Conservation (phyloP, 2,113 vertebrate genomes). For the Festucalex cinctus region DNA sequence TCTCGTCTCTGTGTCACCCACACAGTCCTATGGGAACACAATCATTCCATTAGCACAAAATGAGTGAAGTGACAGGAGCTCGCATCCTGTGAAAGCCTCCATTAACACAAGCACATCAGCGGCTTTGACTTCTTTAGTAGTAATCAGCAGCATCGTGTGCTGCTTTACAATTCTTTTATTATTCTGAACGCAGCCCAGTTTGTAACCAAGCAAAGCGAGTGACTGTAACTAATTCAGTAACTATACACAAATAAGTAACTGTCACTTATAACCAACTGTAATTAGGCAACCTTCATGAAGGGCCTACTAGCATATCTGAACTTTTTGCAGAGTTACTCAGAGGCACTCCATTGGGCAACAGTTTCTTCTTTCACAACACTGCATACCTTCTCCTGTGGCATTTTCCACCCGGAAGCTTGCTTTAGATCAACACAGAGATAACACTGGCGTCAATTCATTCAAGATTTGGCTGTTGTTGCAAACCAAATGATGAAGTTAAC, state of each 20-base stretch:
- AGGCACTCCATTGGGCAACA: not conserved
- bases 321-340: not conserved
- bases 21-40: slow-evolving; percentile 34
- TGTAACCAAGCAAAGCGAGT: too few relatives aligned
- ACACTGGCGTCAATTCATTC: not conserved
- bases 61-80: slow-evolving; percentile 43
- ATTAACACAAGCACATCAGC: not conserved
- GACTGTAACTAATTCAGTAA: too few relatives aligned
- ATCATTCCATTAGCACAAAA: slow-evolving; percentile 39
- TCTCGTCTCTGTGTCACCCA: slow-evolving; percentile 28
- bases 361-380: not conserved
- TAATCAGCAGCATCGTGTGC: not conserved
- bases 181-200: too few relatives aligned
- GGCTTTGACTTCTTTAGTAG: not conserved
- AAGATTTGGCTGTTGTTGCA: not conserved
- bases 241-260: too few relatives aligned
- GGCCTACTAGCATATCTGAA: not conserved
- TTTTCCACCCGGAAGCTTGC: not conserved
- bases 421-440: not conserved
- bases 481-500: not conserved
- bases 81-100: slow-evolving; percentile 23
- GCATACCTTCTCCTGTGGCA: not conserved
- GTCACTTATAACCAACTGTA: too few relatives aligned
- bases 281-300: not conserved
- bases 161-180: too few relatives aligned